phyloP scores from a whole-genome alignment of 2,797 vertebrate species.

The Holocentrus rufus region DNA sequence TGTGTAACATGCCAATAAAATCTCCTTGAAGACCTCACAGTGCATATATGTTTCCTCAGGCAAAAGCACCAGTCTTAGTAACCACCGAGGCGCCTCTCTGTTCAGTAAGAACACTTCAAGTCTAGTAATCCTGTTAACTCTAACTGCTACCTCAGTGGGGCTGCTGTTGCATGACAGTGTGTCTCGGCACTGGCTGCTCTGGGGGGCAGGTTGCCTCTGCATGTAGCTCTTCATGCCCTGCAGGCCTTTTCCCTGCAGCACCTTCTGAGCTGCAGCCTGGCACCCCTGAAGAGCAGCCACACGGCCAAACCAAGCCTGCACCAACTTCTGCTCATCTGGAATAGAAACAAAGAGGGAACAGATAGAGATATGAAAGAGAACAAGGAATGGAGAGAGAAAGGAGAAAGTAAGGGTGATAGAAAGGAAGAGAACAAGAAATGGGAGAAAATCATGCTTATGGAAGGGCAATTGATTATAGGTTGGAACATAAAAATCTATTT shows the following conservation, averaged over 20 bases:
- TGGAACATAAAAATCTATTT: background rate
- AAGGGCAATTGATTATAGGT: background rate
- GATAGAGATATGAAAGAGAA: background rate
- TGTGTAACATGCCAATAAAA: background rate
- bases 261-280: conserved; percentile 78
- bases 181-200: conserved; percentile 67
- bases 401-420: background rate
- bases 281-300: conserved; percentile 81
- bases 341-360: conserved; percentile 7
- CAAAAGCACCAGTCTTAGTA: conserved; percentile 16
- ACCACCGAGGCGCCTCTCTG: conserved; percentile 10
- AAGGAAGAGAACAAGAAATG: background rate
- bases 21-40: conserved; percentile 33
- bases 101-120: conserved; percentile 38
- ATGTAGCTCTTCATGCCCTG: conserved; percentile 84
- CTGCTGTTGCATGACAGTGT: conserved; percentile 76
- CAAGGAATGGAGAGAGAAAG: background rate
- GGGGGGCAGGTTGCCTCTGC: conserved; percentile 85
- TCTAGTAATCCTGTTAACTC: conserved; percentile 50
- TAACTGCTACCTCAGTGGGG: conserved; percentile 81
- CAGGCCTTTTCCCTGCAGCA: conserved; percentile 82
- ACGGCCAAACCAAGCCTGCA: conserved; percentile 87
- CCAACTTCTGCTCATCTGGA: conserved; percentile 79
- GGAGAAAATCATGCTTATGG: background rate
- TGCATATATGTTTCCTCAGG: conserved; percentile 39